Evolutionary conservation across 2,888 invertebrate genomes (phyloP), one percentile per base, ranked within the genome.

Genomic region (Calameuta filiformis): DNA sequence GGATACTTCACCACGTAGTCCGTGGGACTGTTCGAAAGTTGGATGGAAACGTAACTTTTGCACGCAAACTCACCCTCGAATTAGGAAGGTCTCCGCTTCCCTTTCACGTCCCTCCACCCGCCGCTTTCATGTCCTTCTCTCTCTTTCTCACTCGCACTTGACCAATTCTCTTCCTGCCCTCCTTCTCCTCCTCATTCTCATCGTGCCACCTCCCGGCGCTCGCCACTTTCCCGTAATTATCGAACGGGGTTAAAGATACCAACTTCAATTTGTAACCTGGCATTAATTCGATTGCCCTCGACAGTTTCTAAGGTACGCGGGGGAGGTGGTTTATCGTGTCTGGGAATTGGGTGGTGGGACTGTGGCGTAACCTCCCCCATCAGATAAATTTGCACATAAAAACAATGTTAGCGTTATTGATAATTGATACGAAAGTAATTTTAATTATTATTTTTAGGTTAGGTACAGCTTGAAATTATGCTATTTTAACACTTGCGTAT

Each of bases 191-290:
- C 56, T 77, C 74, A 35, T 68, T 76, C 77, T 68, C 79, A 34
- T 71, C 77, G 75, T 76, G 73, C 75, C 79, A 69, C 75, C 79
- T 75, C 75, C 77, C 78, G 79, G 80, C 77, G 83, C 85, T 86
- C 85, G 85, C 87, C 84, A 87, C 87, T 88, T 87, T 88, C 87
- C 87, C 87, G 85, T 87, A 88, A 89, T 88, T 88, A 88, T 88
- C 87, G 88, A 86, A 84, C 83, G 83, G 85, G 80, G 81, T 76
- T 78, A 76, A 80, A 84, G 86, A 87, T 85, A 85, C 85, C 85
- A 85, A 86, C 88, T 89, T 88, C 88, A 89, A 89, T 89, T 89
- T 89, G 89, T 89, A 89, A 88, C 85, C 86, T 89, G 88, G 88
- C 88, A 88, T 89, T 89, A 89, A 89, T 89, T 88, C 88, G 87